Base-by-base conservation (phyloP, 2,797 vertebrate species). In the Sebastes cheni region DNA sequence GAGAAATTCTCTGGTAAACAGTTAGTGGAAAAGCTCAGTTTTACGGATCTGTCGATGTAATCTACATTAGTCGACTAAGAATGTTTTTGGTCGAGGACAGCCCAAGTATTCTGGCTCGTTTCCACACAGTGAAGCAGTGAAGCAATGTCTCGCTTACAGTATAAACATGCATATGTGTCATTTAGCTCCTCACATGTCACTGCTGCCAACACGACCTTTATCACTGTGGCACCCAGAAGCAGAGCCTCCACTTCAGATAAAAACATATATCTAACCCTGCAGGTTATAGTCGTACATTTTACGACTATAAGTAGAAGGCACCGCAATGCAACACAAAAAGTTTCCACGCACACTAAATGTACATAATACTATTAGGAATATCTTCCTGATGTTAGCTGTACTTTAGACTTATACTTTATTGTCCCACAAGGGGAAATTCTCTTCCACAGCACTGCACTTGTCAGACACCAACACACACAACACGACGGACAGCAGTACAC, bases 201-300 rank as follows among this genome's bases (percentile, higher is more conserved):
- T 4, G 25, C 66, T 73, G 54, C 59, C 30, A 59, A 27, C 59
- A 27, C 0, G 1, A 62, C 70, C 50, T 72, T 76, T 77, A 79
- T 81, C 72, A 22, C 68, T 13, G 25, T 42, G 27, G 42, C 71
- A 69, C 75, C 8, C 14, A 5, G 6, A 25, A 39, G 23, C 54
- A 39, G n/a, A 60, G 46, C 23, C 32, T 46, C 61, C 16, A 68
- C 66, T 61, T 27, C 3, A 71, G 75, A 81, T 80, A 79, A 67
- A 72, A 42, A 72, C 23, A n/a, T 4, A 72, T 76, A 76, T 81
- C 67, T 62, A 78, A 54, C 55, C 16, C 54, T 30, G 42, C 36
- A 18, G 2, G 50, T n/a, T n/a, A n/a, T n/a, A n/a, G n/a, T 30
- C 23, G 56, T 29, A 14, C 20, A 27, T 22, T 36, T 25, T 11